Conservation (phyloP, 2,888 invertebrate genomes). For the Mythimna albipuncta region DNA sequence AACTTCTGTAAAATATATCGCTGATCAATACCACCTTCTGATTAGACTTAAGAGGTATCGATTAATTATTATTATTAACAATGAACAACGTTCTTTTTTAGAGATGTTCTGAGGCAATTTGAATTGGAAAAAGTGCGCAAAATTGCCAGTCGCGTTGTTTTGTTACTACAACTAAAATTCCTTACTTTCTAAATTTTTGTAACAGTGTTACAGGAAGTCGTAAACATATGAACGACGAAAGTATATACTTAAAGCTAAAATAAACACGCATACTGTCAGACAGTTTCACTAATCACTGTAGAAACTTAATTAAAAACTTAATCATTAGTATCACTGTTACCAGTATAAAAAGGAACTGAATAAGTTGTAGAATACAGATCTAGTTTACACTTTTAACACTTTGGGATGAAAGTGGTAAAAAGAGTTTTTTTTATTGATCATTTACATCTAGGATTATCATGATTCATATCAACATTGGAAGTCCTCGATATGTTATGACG, state of each 20-base stretch:
- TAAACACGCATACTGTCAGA: constrained; percentile 63
- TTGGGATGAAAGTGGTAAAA: constrained; percentile 40
- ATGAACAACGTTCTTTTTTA: constrained; percentile 18
- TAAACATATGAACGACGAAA: constrained; percentile 55
- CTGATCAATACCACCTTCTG: constrained; percentile 36
- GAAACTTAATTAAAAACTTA: constrained; percentile 78
- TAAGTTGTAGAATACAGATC: constrained; percentile 75
- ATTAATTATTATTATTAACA: constrained; percentile 14
- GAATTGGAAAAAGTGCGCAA: constrained; percentile 40
- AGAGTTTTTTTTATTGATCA: constrained; percentile 21
- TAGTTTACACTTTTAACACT: constrained; percentile 58
- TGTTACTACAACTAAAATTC: constrained; percentile 28
- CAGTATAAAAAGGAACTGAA: constrained; percentile 86
- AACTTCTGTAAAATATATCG: constrained; percentile 35
- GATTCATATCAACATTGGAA: constrained; percentile 1
- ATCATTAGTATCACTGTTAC: constrained; percentile 86
- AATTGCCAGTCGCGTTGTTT: constrained; percentile 16
- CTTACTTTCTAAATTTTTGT: constrained; percentile 42
- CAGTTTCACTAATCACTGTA: constrained; percentile 70
- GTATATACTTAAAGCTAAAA: constrained; percentile 65
- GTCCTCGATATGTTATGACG: constrained; percentile 1
- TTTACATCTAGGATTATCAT: not conserved
- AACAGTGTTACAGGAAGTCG: constrained; percentile 57
- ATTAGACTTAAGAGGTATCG: constrained; percentile 19
- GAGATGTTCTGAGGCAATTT: constrained; percentile 41